phyloP scores from a whole-genome alignment of 1,140 invertebrate species.

The Solen grandis region DNA sequence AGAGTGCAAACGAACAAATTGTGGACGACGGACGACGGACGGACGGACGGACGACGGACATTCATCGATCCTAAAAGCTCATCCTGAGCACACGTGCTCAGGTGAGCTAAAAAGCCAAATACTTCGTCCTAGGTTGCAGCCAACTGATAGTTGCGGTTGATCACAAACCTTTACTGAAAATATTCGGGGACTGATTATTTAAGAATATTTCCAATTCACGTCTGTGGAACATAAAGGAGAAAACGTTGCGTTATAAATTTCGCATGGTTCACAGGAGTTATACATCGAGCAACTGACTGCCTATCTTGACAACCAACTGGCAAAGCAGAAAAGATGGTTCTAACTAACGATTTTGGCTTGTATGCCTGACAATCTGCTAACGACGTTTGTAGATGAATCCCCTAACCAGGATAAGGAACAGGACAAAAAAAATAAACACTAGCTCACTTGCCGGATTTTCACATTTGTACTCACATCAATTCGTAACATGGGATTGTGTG shows the following conservation, averaged over 20 bases:
- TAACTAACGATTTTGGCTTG: background rate
- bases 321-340: too few species aligned
- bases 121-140: too few species aligned
- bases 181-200: constrained; percentile 37
- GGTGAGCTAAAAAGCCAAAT: too few species aligned
- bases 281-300: too few species aligned
- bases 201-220: background rate
- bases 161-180: too few species aligned
- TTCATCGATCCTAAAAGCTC: too few species aligned
- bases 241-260: background rate
- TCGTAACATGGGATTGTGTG: constrained; percentile 13
- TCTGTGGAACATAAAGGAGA: constrained; percentile 2
- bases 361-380: background rate
- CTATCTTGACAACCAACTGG: too few species aligned
- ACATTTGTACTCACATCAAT: constrained; percentile 15
- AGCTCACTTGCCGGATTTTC: constrained; percentile 4
- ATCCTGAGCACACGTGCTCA: too few species aligned
- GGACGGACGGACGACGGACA: too few species aligned
- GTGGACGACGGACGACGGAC: too few species aligned
- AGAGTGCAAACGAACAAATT: too few species aligned
- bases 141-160: too few species aligned
- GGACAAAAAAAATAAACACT: background rate
- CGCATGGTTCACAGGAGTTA: background rate
- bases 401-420: background rate
- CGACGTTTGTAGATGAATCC: background rate